These are phyloP conservation scores for Denticeps clupeoides DNA, from an alignment of 2,797 vertebrate species.

Conservation along the genomic window DNA sequence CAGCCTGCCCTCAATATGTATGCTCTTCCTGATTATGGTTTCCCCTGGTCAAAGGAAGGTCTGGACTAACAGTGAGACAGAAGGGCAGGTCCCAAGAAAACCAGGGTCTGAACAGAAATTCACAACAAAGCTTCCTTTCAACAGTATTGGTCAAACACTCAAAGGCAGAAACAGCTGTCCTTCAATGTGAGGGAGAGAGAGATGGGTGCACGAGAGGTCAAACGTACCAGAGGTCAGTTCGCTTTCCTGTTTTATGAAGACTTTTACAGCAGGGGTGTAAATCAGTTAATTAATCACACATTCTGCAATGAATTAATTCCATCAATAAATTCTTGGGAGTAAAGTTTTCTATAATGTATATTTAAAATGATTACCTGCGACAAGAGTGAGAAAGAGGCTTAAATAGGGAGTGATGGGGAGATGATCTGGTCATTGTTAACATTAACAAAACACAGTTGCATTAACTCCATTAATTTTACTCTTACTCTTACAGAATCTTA, in stretches of 20 bases:
- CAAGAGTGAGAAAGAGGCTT: slow-evolving; percentile 1
- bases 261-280: no score
- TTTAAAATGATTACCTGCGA: no score
- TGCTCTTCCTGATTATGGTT: slow-evolving; percentile 26
- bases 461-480: no score
- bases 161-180: slow-evolving; percentile 34
- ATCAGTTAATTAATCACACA: not conserved
- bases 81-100: slow-evolving; percentile 28
- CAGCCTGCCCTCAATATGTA: slow-evolving; percentile 17
- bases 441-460: no score
- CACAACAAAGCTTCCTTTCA: slow-evolving; percentile 36
- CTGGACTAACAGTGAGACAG: slow-evolving; percentile 18
- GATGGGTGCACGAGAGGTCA: slow-evolving; percentile 34
- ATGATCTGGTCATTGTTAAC: no score
- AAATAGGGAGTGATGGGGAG: not conserved
- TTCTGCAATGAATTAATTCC: not conserved
- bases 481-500: no score
- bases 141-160: slow-evolving; percentile 34
- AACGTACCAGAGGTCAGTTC: slow-evolving; percentile 20
- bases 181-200: slow-evolving; percentile 17
- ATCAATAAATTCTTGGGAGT: not conserved
- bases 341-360: no score
- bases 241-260: slow-evolving; percentile 13
- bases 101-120: slow-evolving; percentile 21
- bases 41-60: slow-evolving; percentile 16